These are phyloP conservation scores for Drosophila glabriapex DNA, from an alignment of 2,888 invertebrate genomes.

Conservation along the genomic window DNA sequence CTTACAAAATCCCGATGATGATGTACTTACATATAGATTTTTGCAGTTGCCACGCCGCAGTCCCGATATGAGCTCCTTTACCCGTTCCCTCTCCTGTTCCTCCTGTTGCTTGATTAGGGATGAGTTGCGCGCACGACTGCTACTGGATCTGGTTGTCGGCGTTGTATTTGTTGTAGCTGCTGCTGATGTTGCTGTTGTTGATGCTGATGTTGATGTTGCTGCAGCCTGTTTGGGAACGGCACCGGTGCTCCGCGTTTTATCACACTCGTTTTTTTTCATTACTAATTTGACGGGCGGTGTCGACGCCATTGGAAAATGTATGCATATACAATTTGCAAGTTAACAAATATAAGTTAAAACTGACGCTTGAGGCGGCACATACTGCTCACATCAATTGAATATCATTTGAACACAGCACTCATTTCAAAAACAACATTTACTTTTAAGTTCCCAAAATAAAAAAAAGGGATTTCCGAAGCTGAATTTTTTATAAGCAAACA, in stretches of 20 bases:
- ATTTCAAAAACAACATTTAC: neutral
- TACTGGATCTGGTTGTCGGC: conserved; percentile 26
- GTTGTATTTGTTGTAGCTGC: conserved; percentile 41
- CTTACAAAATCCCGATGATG: neutral
- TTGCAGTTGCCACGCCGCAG: conserved; percentile 87
- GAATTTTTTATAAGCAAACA: conserved; percentile 32
- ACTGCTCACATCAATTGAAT: conserved; percentile 9
- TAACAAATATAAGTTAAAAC: conserved; percentile 28
- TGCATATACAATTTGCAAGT: conserved; percentile 34
- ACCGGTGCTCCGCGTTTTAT: conserved; percentile 58
- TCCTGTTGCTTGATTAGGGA: conserved; percentile 59
- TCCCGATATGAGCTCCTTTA: conserved; percentile 87
- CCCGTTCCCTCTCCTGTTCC: conserved; percentile 58
- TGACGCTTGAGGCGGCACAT: conserved; percentile 5
- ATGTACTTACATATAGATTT: conserved; percentile 85
- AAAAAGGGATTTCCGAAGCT: neutral
- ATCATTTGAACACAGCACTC: neutral
- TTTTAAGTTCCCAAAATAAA: neutral
- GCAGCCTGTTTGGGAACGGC: conserved; percentile 71
- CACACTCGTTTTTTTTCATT: conserved; percentile 59
- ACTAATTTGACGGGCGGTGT: conserved; percentile 55
- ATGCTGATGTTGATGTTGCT: conserved; percentile 7
- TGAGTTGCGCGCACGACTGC: conserved; percentile 43
- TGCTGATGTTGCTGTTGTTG: conserved; percentile 22
- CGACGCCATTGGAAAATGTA: conserved; percentile 50